phyloP scores from a whole-genome alignment of 2,113 vertebrate species.

The Macquaria ambigua region DNA sequence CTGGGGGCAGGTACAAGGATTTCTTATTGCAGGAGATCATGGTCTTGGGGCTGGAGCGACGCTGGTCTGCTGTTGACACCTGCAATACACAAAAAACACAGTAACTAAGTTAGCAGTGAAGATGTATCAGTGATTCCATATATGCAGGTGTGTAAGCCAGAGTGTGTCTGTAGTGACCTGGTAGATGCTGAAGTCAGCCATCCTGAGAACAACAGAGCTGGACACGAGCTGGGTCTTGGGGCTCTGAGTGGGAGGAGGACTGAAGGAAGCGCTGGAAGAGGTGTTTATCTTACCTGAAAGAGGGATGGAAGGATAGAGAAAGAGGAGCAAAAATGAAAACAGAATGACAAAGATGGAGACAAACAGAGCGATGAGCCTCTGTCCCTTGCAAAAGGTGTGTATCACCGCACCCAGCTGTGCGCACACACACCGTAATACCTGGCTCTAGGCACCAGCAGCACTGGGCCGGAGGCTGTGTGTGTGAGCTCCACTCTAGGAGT shows the following conservation, averaged over 20 bases:
- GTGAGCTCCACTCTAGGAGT: constrained; percentile 77
- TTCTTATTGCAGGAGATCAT: constrained; percentile 99
- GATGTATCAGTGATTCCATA: too few species aligned
- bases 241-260: constrained; percentile 82
- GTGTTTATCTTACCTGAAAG: constrained; percentile 84
- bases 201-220: constrained; percentile 95
- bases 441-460: constrained; percentile 87
- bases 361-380: constrained; percentile 37
- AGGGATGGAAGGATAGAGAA: neutral
- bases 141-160: neutral
- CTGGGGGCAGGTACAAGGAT: constrained; percentile 94
- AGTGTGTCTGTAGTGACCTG: constrained; percentile 85
- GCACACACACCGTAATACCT: constrained; percentile 85
- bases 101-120: neutral
- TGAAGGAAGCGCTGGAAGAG: constrained; percentile 83
- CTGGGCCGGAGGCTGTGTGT: constrained; percentile 75
- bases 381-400: constrained; percentile 60
- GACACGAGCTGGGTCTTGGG: constrained; percentile 95
- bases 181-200: constrained; percentile 98
- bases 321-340: constrained; percentile 11
- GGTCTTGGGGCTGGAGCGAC: constrained; percentile 93
- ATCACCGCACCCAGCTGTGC: constrained; percentile 77
- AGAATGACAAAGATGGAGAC: constrained; percentile 6
- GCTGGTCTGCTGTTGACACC: constrained; percentile 98
- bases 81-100: constrained; percentile 55